phyloP scores from a whole-genome alignment of 2,888 invertebrate genomes.

The Eilema caniola region DNA sequence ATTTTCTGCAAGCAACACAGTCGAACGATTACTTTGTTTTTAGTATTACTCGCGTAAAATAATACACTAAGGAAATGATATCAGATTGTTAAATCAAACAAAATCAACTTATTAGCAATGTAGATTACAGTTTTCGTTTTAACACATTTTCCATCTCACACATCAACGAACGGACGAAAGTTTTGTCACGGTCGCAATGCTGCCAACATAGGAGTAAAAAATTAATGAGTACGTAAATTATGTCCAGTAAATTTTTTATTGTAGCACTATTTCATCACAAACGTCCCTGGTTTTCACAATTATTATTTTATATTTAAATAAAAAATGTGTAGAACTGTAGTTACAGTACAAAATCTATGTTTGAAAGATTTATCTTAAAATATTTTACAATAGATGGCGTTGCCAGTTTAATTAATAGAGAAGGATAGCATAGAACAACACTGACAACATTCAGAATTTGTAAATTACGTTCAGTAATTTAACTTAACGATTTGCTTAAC shows the following conservation, averaged over 20 bases:
- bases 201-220: conserved; percentile 54
- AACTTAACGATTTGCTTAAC: too few species aligned
- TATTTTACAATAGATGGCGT: conserved; percentile 50
- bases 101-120: conserved; percentile 45
- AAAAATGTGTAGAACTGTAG: conserved; percentile 14
- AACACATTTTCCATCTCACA: conserved; percentile 68
- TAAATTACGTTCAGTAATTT: conserved; percentile 43
- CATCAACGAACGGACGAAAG: conserved; percentile 73
- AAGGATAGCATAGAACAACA: conserved; percentile 7
- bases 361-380: conserved; percentile 2
- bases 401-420: conserved; percentile 19
- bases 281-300: background rate
- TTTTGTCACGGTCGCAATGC: conserved; percentile 71
- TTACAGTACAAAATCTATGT: background rate
- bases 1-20: conserved; percentile 65
- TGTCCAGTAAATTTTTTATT: background rate
- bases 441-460: conserved; percentile 33
- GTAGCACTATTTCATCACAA: background rate
- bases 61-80: conserved; percentile 24
- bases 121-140: conserved; percentile 47
- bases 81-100: conserved; percentile 39
- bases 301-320: background rate
- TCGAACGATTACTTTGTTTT: conserved; percentile 41
- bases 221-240: conserved; percentile 28
- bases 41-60: conserved; percentile 26